phyloP scores from a whole-genome alignment of 92 coral and sea anemone species.

The Montipora capitata region DNA sequence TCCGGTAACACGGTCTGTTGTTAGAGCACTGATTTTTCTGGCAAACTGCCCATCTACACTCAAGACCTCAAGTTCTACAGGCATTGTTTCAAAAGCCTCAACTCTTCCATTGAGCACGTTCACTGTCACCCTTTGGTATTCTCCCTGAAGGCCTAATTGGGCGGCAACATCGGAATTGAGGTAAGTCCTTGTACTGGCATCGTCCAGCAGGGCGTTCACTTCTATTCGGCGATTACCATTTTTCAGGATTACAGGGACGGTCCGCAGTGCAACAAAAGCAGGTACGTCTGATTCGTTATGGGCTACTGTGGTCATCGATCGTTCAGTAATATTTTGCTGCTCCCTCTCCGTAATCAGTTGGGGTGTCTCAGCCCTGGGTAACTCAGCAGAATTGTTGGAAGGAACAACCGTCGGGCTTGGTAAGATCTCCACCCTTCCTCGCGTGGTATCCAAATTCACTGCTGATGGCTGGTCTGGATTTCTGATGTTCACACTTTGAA shows the following conservation, averaged over 20 bases:
- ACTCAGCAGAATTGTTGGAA: no score
- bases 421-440: no score
- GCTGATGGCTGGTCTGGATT: no score
- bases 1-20: constrained; percentile 55
- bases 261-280: no score
- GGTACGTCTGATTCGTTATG: no score
- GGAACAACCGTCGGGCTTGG: no score
- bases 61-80: constrained; percentile 64
- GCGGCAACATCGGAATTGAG: constrained; percentile 60
- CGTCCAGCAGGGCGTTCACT: constrained; percentile 67
- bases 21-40: constrained; percentile 42
- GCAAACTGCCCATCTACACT: constrained; percentile 52
- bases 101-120: constrained; percentile 68
- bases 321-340: constrained; percentile 19
- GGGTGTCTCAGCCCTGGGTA: no score
- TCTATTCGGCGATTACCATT: constrained; percentile 45
- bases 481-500: no score
- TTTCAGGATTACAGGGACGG: no score
- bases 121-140: constrained; percentile 38
- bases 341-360: constrained; percentile 8
- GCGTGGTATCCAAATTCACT: no score
- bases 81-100: constrained; percentile 74
- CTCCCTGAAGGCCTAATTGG: constrained; percentile 48
- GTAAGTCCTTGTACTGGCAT: constrained; percentile 70
- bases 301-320: no score